Conservation (phyloP, 2,113 vertebrate species). For the Oncorhynchus masou region DNA sequence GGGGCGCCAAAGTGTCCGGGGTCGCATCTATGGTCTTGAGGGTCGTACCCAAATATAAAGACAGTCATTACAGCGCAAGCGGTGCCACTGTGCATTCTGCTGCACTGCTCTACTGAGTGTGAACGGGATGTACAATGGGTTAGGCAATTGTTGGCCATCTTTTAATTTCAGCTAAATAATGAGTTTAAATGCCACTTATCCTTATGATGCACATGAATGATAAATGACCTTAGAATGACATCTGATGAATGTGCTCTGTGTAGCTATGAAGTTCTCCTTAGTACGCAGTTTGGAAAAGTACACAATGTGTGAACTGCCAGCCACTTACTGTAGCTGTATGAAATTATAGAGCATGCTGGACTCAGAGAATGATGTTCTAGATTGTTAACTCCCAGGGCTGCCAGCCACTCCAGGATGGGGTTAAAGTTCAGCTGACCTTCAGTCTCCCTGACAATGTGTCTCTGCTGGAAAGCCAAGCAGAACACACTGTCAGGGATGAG, state of each 20-base stretch:
- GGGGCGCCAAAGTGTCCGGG: slow-evolving; percentile 1
- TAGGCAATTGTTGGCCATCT: neutral
- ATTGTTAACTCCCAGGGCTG: slow-evolving; percentile 59
- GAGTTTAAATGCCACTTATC: neutral
- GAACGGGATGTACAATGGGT: neutral
- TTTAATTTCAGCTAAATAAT: neutral
- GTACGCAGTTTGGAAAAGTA: neutral
- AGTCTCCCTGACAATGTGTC: slow-evolving; percentile 52
- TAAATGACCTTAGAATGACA: no score
- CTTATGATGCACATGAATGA: neutral
- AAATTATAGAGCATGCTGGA: slow-evolving; percentile 43
- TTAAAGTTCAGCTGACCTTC: slow-evolving; percentile 60
- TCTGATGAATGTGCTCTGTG: neutral
- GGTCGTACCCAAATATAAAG: neutral
- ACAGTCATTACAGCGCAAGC: neutral
- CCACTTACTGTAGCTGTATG: neutral
- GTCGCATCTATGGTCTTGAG: no score
- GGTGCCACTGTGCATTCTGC: neutral
- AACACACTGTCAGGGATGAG: slow-evolving; percentile 46
- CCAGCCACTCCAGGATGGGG: slow-evolving; percentile 14
- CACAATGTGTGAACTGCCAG: neutral
- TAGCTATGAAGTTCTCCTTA: neutral
- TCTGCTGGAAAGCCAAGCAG: slow-evolving; percentile 40
- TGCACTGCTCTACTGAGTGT: neutral
- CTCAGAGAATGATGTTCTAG: slow-evolving; percentile 44